Base-by-base conservation (phyloP, 2,113 vertebrate species). In the Pampusana beccarii region DNA sequence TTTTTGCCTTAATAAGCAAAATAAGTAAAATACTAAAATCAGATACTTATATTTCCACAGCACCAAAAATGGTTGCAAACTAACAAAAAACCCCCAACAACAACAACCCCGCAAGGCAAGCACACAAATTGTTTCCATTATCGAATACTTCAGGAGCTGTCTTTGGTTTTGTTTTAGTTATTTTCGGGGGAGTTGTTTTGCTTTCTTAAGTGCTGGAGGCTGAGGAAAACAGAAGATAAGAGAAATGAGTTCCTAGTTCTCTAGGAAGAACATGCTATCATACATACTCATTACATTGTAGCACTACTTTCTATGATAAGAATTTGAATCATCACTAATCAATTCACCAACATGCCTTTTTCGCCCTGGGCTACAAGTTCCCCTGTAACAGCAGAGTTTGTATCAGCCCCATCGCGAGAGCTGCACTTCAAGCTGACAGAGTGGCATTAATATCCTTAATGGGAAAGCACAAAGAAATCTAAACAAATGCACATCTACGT, bases 271-370 rank as follows among this genome's bases (percentile, higher is more conserved):
- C 38, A 66, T 3, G 42, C 31, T 56, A 67, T 58, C 74, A 14
- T 10, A 75, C 51, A 33, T 1, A 42, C 36, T n/a, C 77, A 53
- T 61, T 70, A 71, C 46, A 24, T 1, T 26, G 53, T 60, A 81
- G 50, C 9, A 21, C 72, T n/a, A 65, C 58, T 65, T 78, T 44
- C 46, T 78, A 51, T 19, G 66, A 25, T 72, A 69, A 82, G 57
- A 75, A 44, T 50, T 89, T 54, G 75, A 92, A 79, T 79, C 60
- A 74, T 36, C 79, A 75, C 34, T 74, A 92, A 95, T 94, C 82
- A 83, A 84, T 82, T 85, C 82, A 80, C 66, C 66, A 91, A 57
- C 67, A 70, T 53, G 60, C 69, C 28, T 62, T 81, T 57, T 38
- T 82, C 82, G 90, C 57, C 79, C 20, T 80, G 69, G 67, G 61